Conservation (phyloP, 2,797 vertebrate species). For the Enteromius paludinosus region DNA sequence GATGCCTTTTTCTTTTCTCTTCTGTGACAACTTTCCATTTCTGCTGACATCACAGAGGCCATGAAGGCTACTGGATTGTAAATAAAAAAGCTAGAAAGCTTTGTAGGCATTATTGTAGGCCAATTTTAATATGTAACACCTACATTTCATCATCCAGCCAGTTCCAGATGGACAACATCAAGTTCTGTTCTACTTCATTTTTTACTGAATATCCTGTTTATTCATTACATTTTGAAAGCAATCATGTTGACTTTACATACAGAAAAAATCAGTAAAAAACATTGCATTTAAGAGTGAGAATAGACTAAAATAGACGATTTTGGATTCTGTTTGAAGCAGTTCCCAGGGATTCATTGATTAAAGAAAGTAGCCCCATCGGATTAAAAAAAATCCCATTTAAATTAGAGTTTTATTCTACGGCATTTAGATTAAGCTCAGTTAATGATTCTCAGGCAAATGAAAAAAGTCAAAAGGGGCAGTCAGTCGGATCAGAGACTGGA, state of each 20-base stretch:
- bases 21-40: background rate
- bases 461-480: slow-evolving; percentile 35
- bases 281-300: background rate
- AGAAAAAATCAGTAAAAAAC: background rate
- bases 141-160: background rate
- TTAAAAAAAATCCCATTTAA: background rate
- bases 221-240: background rate
- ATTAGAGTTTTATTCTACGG: background rate
- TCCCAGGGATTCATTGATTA: background rate
- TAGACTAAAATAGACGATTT: background rate
- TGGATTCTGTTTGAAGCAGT: background rate
- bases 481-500: slow-evolving; percentile 24
- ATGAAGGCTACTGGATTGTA: background rate
- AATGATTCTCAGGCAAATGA: slow-evolving; percentile 61
- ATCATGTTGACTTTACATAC: background rate
- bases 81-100: background rate
- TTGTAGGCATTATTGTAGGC: background rate
- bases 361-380: slow-evolving; percentile 7
- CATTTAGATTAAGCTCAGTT: slow-evolving; percentile 55
- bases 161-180: background rate
- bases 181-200: background rate
- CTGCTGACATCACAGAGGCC: background rate
- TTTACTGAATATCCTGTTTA: background rate
- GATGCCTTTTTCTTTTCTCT: background rate
- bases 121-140: background rate